phyloP scores from a whole-genome alignment of 2,888 invertebrate species.

The Ectropis crepuscularia region DNA sequence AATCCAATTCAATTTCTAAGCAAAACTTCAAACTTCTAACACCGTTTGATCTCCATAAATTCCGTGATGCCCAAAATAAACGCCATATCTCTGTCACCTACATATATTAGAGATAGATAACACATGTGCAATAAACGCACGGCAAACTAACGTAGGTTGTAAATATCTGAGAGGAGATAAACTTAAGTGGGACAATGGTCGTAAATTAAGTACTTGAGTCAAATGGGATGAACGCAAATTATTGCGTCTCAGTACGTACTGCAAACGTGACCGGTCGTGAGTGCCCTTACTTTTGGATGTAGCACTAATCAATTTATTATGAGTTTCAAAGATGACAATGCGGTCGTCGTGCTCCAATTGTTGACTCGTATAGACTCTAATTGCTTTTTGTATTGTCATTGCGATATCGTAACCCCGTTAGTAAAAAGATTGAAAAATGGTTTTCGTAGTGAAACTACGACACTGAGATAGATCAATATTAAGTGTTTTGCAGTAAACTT shows the following conservation, averaged over 20 bases:
- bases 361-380: constrained; percentile 48
- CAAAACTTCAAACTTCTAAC: too few relatives aligned
- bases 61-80: constrained; percentile 14
- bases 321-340: constrained; percentile 52
- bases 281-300: constrained; percentile 37
- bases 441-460: constrained; percentile 11
- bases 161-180: constrained; percentile 51
- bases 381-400: constrained; percentile 47
- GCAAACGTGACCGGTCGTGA: not conserved
- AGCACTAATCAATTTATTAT: constrained; percentile 56
- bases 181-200: constrained; percentile 53
- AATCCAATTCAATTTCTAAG: too few relatives aligned
- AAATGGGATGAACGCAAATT: constrained; percentile 32
- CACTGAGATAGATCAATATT: constrained; percentile 15
- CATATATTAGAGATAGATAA: constrained; percentile 36
- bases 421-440: constrained; percentile 13
- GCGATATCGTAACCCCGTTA: constrained; percentile 27
- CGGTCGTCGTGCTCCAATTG: constrained; percentile 54
- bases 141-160: constrained; percentile 45
- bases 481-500: constrained; percentile 23
- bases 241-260: constrained; percentile 20
- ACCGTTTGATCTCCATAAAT: not conserved
- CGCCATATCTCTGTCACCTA: constrained; percentile 37
- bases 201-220: constrained; percentile 47
- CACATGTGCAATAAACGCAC: constrained; percentile 38